Evolutionary conservation across 2,888 invertebrate genomes (phyloP).

Genomic region (Acrobasis consociella): DNA sequence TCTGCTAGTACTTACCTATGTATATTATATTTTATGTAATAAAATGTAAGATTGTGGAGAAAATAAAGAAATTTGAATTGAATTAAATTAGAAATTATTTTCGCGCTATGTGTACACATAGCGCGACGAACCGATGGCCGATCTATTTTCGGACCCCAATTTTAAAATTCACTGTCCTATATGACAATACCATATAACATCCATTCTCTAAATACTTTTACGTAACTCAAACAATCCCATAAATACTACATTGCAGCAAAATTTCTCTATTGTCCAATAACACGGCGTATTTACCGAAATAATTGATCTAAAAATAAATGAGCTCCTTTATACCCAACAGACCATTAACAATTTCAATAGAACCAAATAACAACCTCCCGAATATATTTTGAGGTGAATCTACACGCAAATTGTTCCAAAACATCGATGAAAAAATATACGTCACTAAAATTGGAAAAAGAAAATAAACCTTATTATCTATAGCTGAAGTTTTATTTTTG

Average conservation of each 20-base stretch:
- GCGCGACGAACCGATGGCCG: no score
- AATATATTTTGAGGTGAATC: conserved; percentile 37
- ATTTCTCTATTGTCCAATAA: conserved; percentile 37
- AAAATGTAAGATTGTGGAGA: no score
- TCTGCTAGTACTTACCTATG: no score
- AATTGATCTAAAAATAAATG: conserved; percentile 36
- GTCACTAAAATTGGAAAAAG: conserved; percentile 8
- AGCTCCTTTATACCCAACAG: conserved; percentile 29
- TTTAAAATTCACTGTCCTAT: no score
- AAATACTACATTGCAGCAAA: conserved; percentile 26
- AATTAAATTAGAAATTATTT: no score
- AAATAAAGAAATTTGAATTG: no score
- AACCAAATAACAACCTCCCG: conserved; percentile 37
- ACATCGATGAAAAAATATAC: background rate
- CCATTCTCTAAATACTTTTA: background rate
- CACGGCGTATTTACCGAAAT: conserved; percentile 34
- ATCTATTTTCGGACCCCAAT: no score
- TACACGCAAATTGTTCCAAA: conserved; percentile 27
- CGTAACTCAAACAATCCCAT: background rate
- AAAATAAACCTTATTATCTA: conserved; percentile 25
- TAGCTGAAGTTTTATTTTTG: conserved; percentile 8
- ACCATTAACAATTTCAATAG: conserved; percentile 41
- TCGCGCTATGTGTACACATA: no score
- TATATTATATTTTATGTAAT: no score
- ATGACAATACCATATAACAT: background rate